These are phyloP conservation scores for Hylaeus anthracinus DNA, from an alignment of 1,140 invertebrate genomes.

Conservation along the genomic window DNA sequence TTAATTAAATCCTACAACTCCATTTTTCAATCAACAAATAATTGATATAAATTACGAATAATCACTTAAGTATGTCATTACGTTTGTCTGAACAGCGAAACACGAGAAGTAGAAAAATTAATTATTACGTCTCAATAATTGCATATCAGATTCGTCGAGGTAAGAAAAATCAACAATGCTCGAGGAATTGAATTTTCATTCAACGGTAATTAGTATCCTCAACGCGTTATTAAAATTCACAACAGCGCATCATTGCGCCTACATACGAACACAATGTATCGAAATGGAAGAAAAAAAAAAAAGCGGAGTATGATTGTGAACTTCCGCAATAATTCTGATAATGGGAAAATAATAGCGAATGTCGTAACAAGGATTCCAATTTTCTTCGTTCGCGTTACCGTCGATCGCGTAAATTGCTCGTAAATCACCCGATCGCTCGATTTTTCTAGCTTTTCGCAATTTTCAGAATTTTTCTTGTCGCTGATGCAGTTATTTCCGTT, in stretches of 20 bases:
- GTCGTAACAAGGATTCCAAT: not conserved
- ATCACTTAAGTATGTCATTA: not conserved
- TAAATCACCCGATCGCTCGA: not conserved
- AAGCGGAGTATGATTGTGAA: not conserved
- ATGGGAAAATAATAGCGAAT: not conserved
- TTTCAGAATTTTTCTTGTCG: too few relatives aligned
- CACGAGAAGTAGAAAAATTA: not conserved
- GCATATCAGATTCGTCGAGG: not conserved
- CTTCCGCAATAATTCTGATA: conserved; percentile 21
- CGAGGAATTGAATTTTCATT: not conserved
- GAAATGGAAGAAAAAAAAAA: not conserved
- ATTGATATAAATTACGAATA: not conserved
- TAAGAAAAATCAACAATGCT: not conserved
- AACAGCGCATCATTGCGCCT: not conserved
- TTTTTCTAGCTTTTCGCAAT: not conserved
- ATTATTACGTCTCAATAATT: not conserved
- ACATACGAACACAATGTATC: too few relatives aligned
- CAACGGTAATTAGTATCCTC: not conserved
- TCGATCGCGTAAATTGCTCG: not conserved
- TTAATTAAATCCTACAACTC: not conserved
- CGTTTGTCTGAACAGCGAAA: not conserved
- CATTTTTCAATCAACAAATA: not conserved
- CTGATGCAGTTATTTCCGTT: not conserved
- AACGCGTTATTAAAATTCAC: not conserved
- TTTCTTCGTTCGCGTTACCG: not conserved